Conservation (phyloP, 2,113 vertebrate genomes). For the Heterotilapia buettikoferi region DNA sequence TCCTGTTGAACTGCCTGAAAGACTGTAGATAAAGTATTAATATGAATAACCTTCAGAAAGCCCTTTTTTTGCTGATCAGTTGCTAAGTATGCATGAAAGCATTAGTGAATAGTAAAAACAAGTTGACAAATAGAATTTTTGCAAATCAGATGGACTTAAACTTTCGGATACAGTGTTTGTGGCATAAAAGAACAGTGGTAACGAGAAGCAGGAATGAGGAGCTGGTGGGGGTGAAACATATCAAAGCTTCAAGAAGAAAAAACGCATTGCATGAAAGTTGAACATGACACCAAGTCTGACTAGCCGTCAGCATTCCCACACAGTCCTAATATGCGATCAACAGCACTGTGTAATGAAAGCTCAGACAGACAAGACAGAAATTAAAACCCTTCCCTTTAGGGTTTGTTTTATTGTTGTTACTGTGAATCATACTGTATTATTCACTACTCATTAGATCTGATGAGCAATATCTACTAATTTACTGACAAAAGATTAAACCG, state of each 20-base stretch:
- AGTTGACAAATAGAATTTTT: background rate
- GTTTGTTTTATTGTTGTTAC: background rate
- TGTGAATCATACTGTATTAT: background rate
- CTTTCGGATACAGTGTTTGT: background rate
- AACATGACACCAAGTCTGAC: conserved; percentile 30
- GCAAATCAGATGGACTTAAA: background rate
- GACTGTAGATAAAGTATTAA: background rate
- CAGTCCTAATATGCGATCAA: background rate
- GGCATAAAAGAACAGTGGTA: background rate
- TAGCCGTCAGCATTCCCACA: background rate
- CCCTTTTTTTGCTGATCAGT: background rate
- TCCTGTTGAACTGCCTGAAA: background rate
- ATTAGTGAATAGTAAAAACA: background rate
- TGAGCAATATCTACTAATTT: background rate
- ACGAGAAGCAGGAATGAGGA: background rate
- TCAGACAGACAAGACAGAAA: background rate
- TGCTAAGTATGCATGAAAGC: background rate
- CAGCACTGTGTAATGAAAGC: background rate
- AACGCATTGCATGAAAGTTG: background rate
- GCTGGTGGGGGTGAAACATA: background rate
- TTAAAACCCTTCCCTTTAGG: background rate
- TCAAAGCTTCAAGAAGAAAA: background rate
- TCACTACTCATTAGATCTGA: background rate
- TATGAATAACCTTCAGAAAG: background rate
- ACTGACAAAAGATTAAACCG: background rate